Evolutionary conservation across 1,140 invertebrate species (phyloP).

Genomic region (Drosophila ogumai): DNA sequence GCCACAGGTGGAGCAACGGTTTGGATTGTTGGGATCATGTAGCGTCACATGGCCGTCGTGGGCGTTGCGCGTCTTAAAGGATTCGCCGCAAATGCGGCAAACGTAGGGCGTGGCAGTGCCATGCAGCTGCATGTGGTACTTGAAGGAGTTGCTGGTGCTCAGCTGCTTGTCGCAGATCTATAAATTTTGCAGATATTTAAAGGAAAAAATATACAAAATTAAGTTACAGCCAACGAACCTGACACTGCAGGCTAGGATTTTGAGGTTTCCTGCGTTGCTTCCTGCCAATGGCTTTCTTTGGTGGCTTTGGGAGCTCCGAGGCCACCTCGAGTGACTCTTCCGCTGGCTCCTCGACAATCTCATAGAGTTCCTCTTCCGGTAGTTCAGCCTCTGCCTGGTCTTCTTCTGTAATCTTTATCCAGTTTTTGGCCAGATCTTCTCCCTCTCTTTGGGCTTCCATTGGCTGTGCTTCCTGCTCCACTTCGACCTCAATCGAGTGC

Average conservation of each 20-base stretch:
- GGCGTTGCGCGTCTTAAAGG: slow-evolving; percentile 74
- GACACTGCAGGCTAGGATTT: slow-evolving; percentile 48
- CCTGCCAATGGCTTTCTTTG: not conserved
- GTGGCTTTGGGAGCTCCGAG: not conserved
- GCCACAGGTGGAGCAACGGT: slow-evolving; percentile 54
- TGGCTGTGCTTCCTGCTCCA: not conserved
- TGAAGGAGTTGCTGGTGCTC: slow-evolving; percentile 70
- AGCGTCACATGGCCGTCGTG: slow-evolving; percentile 66
- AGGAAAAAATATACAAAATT: not conserved
- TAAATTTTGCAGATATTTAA: not conserved
- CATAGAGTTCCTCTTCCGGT: slow-evolving; percentile 7
- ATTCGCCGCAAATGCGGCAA: slow-evolving; percentile 59
- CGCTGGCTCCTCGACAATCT: not conserved
- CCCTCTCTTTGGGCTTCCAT: not conserved
- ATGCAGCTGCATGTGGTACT: slow-evolving; percentile 82
- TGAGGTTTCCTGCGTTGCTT: slow-evolving; percentile 5
- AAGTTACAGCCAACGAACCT: slow-evolving; percentile 5
- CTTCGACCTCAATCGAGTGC: not conserved
- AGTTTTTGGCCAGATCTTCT: not conserved
- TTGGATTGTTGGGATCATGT: slow-evolving; percentile 65
- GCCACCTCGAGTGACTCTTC: not conserved
- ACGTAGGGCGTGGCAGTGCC: slow-evolving; percentile 65
- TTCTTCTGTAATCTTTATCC: not conserved
- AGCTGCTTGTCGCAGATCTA: slow-evolving; percentile 69
- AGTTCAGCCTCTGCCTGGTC: no score